Base-by-base conservation (phyloP, 2,888 invertebrate species). In the Fragum whitleyi region DNA sequence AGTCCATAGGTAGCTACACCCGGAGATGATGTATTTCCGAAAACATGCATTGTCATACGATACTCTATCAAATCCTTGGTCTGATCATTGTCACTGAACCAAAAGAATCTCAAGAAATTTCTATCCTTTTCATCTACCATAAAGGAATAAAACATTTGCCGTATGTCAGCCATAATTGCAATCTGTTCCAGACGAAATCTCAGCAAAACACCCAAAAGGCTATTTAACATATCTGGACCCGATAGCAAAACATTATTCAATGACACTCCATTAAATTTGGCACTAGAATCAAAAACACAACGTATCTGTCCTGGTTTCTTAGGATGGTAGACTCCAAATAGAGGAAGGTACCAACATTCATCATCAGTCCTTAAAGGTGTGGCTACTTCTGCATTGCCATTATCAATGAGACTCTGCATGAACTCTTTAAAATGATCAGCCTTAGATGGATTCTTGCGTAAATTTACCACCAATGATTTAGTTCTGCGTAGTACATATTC, bases 111-210 rank as follows among this genome's bases (percentile, higher is more conserved):
- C 1, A 86, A 61, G 68, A 55, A 86, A 55, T 85, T 71, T 36
- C 82, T 68, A 67, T 86, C 78, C n/a, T 77, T 76, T 26, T 74
- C 74, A 19, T 71, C 19, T 2, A 87, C 86, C 16, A 26, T 9
- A 62, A 87, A 86, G 21, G 78, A 78, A 53, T 85, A 69, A 65
- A 87, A 87, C 86, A 87, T 86, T 26, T 79, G 77, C 65, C 86
- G 65, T 9, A 86, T 80, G 53, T 87, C 86, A 7, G 76, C 74
- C 19, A 65, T 75, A 5, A 83, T 61, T 16, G 83, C 86, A 39
- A 83, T 42, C 16, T 9, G 21, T 21, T 86, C 73, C 57, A 68
- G 79, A 19, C 85, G 26, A 39, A 86, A 86, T 21, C 80, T 61
- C 23, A 83, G 36, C 14, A 86, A 65, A 3, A 85, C 61, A 0